A percentile compares a stretch with the other conserved stretches of the same genome.
Conservation (phyloP, 2,113 vertebrate species). For the Penelope pileata region DNA sequence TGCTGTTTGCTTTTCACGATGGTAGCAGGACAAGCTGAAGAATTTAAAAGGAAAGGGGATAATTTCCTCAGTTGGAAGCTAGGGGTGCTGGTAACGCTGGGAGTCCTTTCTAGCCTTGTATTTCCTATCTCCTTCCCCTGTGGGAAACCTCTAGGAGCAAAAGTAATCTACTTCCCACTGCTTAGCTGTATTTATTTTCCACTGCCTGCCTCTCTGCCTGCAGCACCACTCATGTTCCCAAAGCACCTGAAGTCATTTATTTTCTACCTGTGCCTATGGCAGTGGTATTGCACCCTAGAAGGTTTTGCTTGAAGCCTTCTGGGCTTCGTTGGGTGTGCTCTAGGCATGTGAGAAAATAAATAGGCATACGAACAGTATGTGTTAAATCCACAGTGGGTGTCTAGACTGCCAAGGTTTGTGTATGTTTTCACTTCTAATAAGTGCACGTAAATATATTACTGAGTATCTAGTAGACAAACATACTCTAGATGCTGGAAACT, state of each 20-base stretch:
- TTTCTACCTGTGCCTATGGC: slow-evolving; percentile 43
- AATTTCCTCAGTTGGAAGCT: neutral
- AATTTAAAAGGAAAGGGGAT: neutral
- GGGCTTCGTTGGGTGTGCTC: neutral
- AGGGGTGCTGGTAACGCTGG: neutral
- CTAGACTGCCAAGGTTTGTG: slow-evolving; percentile 6
- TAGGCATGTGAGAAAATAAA: slow-evolving; percentile 47
- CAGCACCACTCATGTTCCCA: slow-evolving; percentile 38
- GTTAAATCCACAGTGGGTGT: neutral
- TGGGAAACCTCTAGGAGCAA: slow-evolving; percentile 5
- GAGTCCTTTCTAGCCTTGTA: neutral
- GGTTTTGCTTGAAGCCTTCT: slow-evolving; percentile 30
- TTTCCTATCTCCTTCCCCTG: neutral
- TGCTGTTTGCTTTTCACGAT: neutral
- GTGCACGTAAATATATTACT: neutral
- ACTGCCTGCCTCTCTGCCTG: slow-evolving; percentile 21
- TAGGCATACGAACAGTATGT: neutral
- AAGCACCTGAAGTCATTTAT: slow-evolving; percentile 57
- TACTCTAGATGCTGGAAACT: neutral
- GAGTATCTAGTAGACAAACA: slow-evolving; percentile 22
- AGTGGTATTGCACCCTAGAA: slow-evolving; percentile 16
- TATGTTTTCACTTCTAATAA: slow-evolving; percentile 38
- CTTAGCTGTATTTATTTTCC: slow-evolving; percentile 65
- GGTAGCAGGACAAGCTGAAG: neutral
- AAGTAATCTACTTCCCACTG: slow-evolving; percentile 36